These are phyloP conservation scores for Cheirogaleus major DNA, from an alignment of 2,797 vertebrate genomes.

Conservation along the genomic window DNA sequence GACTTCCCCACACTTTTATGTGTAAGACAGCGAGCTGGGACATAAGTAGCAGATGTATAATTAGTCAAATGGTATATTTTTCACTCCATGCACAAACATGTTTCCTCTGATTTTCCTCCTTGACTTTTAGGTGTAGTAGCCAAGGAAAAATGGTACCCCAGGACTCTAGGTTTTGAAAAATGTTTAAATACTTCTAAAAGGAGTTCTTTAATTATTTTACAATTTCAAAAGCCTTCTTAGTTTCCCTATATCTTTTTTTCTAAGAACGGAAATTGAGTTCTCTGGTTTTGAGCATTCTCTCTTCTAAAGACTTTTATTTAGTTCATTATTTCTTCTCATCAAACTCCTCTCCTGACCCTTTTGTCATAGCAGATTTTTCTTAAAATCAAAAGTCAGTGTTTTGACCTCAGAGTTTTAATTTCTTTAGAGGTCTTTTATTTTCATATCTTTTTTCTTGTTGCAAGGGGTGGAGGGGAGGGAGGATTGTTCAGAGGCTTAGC, in stretches of 20 bases:
- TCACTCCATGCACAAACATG: not conserved
- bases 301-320: not conserved
- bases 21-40: conserved; percentile 27
- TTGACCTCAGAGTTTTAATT: conserved; percentile 16
- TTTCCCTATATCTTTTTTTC: not conserved
- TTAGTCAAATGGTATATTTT: not conserved
- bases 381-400: not conserved
- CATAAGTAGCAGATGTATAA: not conserved
- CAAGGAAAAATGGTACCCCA: not conserved
- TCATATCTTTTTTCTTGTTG: not conserved
- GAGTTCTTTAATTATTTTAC: not conserved
- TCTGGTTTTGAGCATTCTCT: not conserved
- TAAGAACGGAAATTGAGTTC: not conserved
- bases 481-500: not conserved
- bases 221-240: not conserved
- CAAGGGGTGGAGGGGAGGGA: not conserved
- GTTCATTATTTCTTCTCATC: not conserved
- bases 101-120: not conserved
- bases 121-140: not conserved
- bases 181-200: not conserved
- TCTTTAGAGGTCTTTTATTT: not conserved
- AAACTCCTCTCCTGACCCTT: not conserved
- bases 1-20: conserved; percentile 30
- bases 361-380: not conserved
- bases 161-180: not conserved